These are phyloP conservation scores for Tenthredo amoena DNA, from an alignment of 2,888 invertebrate species.

Conservation along the genomic window DNA sequence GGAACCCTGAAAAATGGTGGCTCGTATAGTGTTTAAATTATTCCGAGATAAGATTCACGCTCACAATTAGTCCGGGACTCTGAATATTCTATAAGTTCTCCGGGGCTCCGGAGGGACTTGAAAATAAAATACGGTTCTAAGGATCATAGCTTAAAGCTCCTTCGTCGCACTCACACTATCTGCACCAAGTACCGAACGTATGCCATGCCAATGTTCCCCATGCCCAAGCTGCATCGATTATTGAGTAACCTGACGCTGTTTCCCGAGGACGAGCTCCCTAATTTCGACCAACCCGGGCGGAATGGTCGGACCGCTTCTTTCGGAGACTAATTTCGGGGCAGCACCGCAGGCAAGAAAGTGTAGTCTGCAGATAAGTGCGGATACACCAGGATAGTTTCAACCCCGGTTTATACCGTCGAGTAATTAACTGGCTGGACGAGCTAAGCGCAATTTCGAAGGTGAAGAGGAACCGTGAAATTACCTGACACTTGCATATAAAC, in stretches of 20 bases:
- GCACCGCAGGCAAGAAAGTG: slow-evolving; percentile 38
- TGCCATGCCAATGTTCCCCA: background rate
- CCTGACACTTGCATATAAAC: background rate
- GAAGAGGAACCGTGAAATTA: slow-evolving; percentile 4
- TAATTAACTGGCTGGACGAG: slow-evolving; percentile 13
- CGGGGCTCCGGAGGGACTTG: background rate
- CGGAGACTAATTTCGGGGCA: slow-evolving; percentile 23
- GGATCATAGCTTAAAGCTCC: background rate
- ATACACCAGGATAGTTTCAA: background rate
- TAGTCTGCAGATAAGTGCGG: slow-evolving; percentile 43
- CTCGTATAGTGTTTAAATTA: slow-evolving; percentile 15
- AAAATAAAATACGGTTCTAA: slow-evolving; percentile 7
- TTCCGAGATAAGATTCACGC: slow-evolving; percentile 32
- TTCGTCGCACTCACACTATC: background rate
- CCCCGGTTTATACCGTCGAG: background rate
- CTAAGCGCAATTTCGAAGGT: background rate
- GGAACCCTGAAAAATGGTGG: slow-evolving; percentile 28
- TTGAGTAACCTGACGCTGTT: slow-evolving; percentile 37
- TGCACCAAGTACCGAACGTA: background rate
- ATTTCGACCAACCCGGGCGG: slow-evolving; percentile 29
- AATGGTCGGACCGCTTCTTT: slow-evolving; percentile 36
- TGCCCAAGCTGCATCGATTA: slow-evolving; percentile 42
- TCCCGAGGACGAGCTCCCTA: slow-evolving; percentile 29
- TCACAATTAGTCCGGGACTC: slow-evolving; percentile 36
- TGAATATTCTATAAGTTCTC: slow-evolving; percentile 23